Percentiles rank a stretch among this genome's conserved stretches.
Conservation (phyloP, 2,113 vertebrate species). For the Penelope pileata region DNA sequence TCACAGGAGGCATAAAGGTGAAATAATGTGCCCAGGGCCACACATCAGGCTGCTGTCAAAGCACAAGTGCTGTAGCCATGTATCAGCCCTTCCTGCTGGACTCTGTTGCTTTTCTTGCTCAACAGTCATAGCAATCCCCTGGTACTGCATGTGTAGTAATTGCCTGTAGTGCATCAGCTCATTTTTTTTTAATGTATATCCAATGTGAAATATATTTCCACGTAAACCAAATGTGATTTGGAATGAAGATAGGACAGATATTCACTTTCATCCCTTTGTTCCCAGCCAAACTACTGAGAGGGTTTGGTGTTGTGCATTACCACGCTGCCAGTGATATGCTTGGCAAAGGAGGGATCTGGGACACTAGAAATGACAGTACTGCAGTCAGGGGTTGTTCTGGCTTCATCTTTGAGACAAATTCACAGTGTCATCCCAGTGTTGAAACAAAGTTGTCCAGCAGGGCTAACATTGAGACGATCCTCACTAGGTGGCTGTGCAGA, state of each 20-base stretch:
- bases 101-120: neutral
- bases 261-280: neutral
- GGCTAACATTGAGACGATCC: neutral
- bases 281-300: neutral
- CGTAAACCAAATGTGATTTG: neutral
- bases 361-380: neutral
- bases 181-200: neutral
- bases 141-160: neutral
- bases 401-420: neutral
- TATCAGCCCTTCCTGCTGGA: neutral
- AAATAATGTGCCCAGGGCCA: fast-evolving
- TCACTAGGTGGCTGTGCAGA: neutral
- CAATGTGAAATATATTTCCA: neutral
- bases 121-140: neutral
- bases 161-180: neutral
- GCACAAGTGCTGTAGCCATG: fast-evolving
- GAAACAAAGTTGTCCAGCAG: neutral
- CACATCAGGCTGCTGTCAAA: neutral
- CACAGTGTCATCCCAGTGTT: neutral
- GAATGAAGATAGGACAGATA: neutral
- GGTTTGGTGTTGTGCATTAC: neutral
- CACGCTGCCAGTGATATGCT: neutral
- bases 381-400: neutral
- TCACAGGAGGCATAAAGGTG: neutral
- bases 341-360: neutral